Percentiles rank a stretch among this genome's conserved stretches.
phyloP scores from a whole-genome alignment of 2,888 invertebrate genomes.

The Ormia ochracea region DNA sequence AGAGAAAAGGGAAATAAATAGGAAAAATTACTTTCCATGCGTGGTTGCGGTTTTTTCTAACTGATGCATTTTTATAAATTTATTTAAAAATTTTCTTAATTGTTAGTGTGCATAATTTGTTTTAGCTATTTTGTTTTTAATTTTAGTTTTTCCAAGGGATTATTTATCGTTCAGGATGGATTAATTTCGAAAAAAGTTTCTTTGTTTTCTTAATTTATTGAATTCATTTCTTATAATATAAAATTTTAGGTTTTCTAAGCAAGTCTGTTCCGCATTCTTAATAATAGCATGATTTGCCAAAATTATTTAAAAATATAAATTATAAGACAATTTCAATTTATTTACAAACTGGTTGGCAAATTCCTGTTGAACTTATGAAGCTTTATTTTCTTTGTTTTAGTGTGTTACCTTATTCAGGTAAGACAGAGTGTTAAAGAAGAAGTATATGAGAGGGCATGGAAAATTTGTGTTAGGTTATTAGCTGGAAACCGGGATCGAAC shows the following conservation, averaged over 20 bases:
- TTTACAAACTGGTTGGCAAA: not conserved
- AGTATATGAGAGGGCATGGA: too few species aligned
- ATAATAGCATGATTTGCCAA: conserved; percentile 43
- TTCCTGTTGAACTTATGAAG: not conserved
- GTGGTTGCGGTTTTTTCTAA: not conserved
- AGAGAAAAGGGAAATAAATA: not conserved
- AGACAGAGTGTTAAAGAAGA: too few species aligned
- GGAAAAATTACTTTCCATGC: too few species aligned
- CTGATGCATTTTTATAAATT: not conserved
- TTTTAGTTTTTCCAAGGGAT: conserved; percentile 10
- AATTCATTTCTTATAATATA: conserved; percentile 1
- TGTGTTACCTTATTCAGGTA: too few species aligned
- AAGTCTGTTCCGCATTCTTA: conserved; percentile 17
- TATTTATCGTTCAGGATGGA: conserved; percentile 48
- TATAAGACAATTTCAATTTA: too few species aligned
- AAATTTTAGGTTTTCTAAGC: conserved; percentile 20
- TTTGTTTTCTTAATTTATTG: not conserved
- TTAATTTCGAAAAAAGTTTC: conserved; percentile 46
- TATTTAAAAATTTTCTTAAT: not conserved
- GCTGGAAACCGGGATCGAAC: too few species aligned
- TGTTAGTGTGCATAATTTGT: conserved; percentile 19
- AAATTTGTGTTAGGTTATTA: too few species aligned
- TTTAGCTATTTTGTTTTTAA: not conserved
- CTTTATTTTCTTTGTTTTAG: not conserved
- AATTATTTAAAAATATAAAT: not conserved